Conservation (phyloP, 1,140 invertebrate genomes). For the Drosophila rufa region DNA sequence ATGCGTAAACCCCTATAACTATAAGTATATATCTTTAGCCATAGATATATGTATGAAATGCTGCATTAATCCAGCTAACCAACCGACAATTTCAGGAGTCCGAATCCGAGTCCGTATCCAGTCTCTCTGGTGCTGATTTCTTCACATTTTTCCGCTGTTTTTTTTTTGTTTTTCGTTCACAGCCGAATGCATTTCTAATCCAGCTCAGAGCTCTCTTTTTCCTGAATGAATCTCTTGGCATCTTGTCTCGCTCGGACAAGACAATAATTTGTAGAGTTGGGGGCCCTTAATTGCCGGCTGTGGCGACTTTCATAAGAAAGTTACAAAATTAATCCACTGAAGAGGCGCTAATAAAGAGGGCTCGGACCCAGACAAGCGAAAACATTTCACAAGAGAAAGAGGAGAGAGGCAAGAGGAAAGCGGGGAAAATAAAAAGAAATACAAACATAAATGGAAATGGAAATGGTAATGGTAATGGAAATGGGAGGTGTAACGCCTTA, state of each 20-base stretch:
- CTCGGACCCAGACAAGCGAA: slow-evolving; percentile 26
- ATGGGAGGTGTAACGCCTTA: slow-evolving; percentile 40
- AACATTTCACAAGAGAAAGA: slow-evolving; percentile 30
- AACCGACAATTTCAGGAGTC: slow-evolving; percentile 36
- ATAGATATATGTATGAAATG: slow-evolving; percentile 5
- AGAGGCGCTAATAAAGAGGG: slow-evolving; percentile 40
- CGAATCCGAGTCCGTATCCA: slow-evolving; percentile 2
- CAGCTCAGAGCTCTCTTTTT: slow-evolving; percentile 13
- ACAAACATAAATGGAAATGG: slow-evolving; percentile 6
- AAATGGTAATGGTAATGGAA: slow-evolving; percentile 1
- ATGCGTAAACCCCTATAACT: slow-evolving; percentile 11
- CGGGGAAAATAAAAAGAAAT: background rate
- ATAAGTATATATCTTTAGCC: background rate
- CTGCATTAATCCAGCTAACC: slow-evolving; percentile 46
- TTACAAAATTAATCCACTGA: slow-evolving; percentile 50
- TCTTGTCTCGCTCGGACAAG: slow-evolving; percentile 4
- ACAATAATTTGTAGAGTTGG: slow-evolving; percentile 20
- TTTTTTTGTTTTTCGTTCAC: slow-evolving; percentile 27
- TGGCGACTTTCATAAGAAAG: slow-evolving; percentile 57
- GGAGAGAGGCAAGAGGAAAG: background rate
- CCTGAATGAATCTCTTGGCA: slow-evolving; percentile 24
- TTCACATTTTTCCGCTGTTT: slow-evolving; percentile 23
- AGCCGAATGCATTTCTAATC: slow-evolving; percentile 47
- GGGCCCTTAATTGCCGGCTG: slow-evolving; percentile 39
- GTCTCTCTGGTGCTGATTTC: slow-evolving; percentile 27